Evolutionary conservation across 1,140 invertebrate species (phyloP).

Genomic region (Ruditapes philippinarum): DNA sequence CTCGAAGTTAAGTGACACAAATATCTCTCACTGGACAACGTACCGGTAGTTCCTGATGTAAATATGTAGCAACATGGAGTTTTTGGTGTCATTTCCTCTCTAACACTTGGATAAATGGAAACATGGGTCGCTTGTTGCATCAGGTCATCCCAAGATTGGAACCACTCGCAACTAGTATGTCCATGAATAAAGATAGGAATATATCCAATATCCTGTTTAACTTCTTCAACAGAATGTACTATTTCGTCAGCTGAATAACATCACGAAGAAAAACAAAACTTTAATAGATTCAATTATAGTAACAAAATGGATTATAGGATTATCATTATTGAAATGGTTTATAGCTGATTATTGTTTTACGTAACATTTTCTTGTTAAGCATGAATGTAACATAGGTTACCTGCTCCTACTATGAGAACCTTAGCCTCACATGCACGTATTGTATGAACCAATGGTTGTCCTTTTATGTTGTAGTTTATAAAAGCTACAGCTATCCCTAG

Average conservation of each 20-base stretch:
- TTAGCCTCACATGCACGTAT: conserved; percentile 76
- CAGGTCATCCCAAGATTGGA: conserved; percentile 69
- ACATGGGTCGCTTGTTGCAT: conserved; percentile 59
- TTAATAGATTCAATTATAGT: too few relatives aligned
- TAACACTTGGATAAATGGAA: conserved; percentile 53
- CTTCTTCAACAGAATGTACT: conserved; percentile 70
- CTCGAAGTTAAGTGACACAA: too few relatives aligned
- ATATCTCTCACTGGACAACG: too few relatives aligned
- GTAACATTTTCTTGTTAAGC: too few relatives aligned
- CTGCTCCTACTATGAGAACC: conserved; percentile 75
- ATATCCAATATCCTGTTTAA: conserved; percentile 63
- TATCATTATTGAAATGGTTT: too few relatives aligned
- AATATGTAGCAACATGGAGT: conserved; percentile 75
- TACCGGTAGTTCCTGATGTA: conserved; percentile 81
- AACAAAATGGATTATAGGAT: too few relatives aligned
- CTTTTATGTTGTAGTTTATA: conserved; percentile 78
- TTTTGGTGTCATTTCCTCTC: conserved; percentile 16
- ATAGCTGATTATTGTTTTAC: too few relatives aligned
- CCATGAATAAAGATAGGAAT: conserved; percentile 76
- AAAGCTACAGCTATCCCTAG: conserved; percentile 77
- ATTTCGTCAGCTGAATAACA: conserved; percentile 76
- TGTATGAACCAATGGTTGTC: conserved; percentile 74
- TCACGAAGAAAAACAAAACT: too few relatives aligned
- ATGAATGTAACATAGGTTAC: conserved; percentile 61
- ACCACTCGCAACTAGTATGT: conserved; percentile 7